phyloP scores from a whole-genome alignment of 2,888 invertebrate genomes.

The Habroteleia sp. region DNA sequence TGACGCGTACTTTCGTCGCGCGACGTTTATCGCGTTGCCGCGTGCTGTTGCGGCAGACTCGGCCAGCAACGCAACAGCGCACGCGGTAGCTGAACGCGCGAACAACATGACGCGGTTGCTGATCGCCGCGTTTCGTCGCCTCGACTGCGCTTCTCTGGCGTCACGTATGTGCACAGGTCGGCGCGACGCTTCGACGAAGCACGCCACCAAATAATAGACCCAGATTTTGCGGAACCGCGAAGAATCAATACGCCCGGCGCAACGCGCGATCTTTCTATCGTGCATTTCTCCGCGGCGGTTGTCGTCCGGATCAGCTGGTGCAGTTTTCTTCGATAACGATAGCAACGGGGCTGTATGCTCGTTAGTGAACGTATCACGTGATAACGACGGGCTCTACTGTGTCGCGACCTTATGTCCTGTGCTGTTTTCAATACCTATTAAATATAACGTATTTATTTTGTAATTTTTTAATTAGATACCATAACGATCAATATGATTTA shows the following conservation, averaged over 20 bases:
- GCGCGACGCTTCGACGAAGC: conserved; percentile 31
- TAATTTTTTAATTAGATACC: too few relatives aligned
- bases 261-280: conserved; percentile 12
- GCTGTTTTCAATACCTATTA: too few relatives aligned
- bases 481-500: too few relatives aligned
- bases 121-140: conserved; percentile 41
- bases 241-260: conserved; percentile 41
- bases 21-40: conserved; percentile 30
- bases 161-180: conserved; percentile 13
- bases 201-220: conserved; percentile 53
- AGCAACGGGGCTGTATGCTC: too few relatives aligned
- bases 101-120: conserved; percentile 67
- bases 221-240: conserved; percentile 39
- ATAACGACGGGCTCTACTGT: too few relatives aligned
- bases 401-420: too few relatives aligned
- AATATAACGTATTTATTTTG: too few relatives aligned
- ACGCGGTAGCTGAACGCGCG: conserved; percentile 66
- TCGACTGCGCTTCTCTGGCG: conserved; percentile 31
- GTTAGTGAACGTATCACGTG: too few relatives aligned
- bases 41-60: conserved; percentile 41
- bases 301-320: too few relatives aligned
- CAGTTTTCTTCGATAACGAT: too few relatives aligned
- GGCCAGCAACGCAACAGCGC: conserved; percentile 37
- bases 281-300: too few relatives aligned
- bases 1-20: conserved; percentile 32